These are phyloP conservation scores for Cephus runcator DNA, from an alignment of 2,888 invertebrate species.

Conservation along the genomic window DNA sequence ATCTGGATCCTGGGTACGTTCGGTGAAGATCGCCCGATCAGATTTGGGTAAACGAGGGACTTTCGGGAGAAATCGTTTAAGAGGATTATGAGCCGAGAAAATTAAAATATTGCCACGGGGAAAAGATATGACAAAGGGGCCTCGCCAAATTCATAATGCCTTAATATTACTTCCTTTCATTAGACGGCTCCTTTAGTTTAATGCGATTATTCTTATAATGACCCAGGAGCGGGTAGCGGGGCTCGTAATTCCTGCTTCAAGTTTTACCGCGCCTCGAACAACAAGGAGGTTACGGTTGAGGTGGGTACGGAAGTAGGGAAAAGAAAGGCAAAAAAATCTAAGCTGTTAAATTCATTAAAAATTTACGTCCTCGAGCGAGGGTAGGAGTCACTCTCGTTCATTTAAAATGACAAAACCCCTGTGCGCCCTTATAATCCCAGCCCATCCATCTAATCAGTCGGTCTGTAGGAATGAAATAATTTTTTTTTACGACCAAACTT, in stretches of 20 bases:
- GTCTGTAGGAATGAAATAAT: too few relatives aligned
- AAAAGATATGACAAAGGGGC: neutral
- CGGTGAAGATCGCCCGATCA: neutral
- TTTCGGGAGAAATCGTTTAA: slow-evolving; percentile 40
- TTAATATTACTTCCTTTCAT: slow-evolving; percentile 17
- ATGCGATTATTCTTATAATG: slow-evolving; percentile 20
- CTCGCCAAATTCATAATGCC: slow-evolving; percentile 10
- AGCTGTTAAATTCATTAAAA: slow-evolving; percentile 43
- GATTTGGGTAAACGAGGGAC: neutral
- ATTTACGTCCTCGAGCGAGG: slow-evolving; percentile 26
- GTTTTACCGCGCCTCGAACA: slow-evolving; percentile 15
- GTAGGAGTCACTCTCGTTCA: too few relatives aligned
- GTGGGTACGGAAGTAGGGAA: neutral
- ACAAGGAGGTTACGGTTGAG: slow-evolving; percentile 4
- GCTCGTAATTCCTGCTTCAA: slow-evolving; percentile 19
- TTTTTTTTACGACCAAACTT: too few relatives aligned
- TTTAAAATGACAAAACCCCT: too few relatives aligned
- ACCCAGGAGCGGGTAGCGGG: slow-evolving; percentile 3
- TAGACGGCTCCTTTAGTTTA: slow-evolving; percentile 18
- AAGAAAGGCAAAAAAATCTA: neutral
- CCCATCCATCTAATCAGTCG: too few relatives aligned
- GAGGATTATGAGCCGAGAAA: slow-evolving; percentile 43
- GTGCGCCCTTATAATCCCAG: too few relatives aligned
- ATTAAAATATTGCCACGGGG: slow-evolving; percentile 29
- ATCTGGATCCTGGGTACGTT: too few relatives aligned